Base-by-base conservation (phyloP, 2,888 invertebrate species). In the Tanytarsus gracilentus region DNA sequence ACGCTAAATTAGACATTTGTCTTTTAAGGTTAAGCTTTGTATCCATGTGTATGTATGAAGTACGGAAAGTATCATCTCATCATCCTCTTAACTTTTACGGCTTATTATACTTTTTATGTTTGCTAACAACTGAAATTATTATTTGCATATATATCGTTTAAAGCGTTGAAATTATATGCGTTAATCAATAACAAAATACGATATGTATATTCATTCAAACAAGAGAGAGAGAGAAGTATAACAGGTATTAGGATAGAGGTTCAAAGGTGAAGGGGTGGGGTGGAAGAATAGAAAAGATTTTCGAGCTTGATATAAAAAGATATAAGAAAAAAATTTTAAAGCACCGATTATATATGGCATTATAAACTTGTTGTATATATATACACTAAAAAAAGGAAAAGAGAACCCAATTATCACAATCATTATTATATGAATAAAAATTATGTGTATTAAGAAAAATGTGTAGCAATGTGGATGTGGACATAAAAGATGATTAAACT, bases 271-370 rank as follows among this genome's bases (percentile, higher is more conserved):
- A 33, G n/a, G n/a, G n/a, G n/a, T n/a, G n/a, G n/a, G n/a, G n/a
- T n/a, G n/a, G n/a, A n/a, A n/a, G n/a, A n/a, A n/a, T n/a, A 40
- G 18, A 40, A 40, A 40, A 40, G n/a, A 23, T 11, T 9, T 18
- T 44, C 44, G 44, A 44, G 44, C 44, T 44, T 44, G 21, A 8
- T 23, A 44, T 23, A 18, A 44, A 44, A 44, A 11, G 18, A 9
- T 23, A 21, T 36, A 36, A n/a, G n/a, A n/a, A n/a, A n/a, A n/a
- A n/a, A n/a, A n/a, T 36, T 18, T 40, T 23, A 44, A 44, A 44
- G 44, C 44, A 44, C 44, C 21, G 44, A 44, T 44, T 44, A 44
- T 44, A n/a, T n/a, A n/a, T 44, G 44, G 44, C 44, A 44, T 44
- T 44, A 44, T 33, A 9, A n/a, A 9, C 9, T 33, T 33, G n/a